Base-by-base conservation (phyloP, 2,888 invertebrate species). In the Cryptus viduatorius region DNA sequence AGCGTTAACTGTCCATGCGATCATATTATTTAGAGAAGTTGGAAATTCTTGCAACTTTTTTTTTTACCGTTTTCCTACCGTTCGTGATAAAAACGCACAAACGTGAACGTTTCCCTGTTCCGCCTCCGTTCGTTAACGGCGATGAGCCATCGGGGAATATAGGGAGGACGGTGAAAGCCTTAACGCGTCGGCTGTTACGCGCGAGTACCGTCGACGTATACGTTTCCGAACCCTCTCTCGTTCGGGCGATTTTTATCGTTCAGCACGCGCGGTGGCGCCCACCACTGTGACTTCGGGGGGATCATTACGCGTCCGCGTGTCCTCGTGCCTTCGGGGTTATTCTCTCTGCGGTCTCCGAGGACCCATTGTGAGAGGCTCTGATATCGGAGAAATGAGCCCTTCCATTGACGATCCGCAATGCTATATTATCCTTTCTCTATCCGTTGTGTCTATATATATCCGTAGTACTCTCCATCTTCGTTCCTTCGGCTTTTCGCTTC, bases 241-340 rank as follows among this genome's bases (percentile, higher is more conserved):
- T 31, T 50, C n/a, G 65, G 65, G 44, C 72, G 80, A 77, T 84
- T 84, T 80, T 84, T 84, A 80, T 84, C 80, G 67, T 73, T 53
- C 44, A 24, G 53, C 24, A 56, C 29, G 29, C 46, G 42, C 29
- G 46, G 24, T 24, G 24, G 24, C 69, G 5, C 75, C 2, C 44
- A 16, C 31, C 44, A 46, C 71, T 12, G 19, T 53, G 80, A 77
- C 76, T 72, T 24, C 24, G 24, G 24, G 37, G 69, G 53, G 31
- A 71, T 71, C 69, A 71, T 71, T 71, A 71, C 53, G 69, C 69
- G 19, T 31, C 16, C 29, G 16, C 31, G 37, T 37, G 69, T 31
- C 53, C 37, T 48, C 50, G 1, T n/a, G 67, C 67, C 12, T 29
- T 46, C 67, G 19, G 37, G 42, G 24, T 72, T 24, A 31, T 72